Conservation (phyloP, 2,797 vertebrate species). For the Pygocentrus nattereri region DNA sequence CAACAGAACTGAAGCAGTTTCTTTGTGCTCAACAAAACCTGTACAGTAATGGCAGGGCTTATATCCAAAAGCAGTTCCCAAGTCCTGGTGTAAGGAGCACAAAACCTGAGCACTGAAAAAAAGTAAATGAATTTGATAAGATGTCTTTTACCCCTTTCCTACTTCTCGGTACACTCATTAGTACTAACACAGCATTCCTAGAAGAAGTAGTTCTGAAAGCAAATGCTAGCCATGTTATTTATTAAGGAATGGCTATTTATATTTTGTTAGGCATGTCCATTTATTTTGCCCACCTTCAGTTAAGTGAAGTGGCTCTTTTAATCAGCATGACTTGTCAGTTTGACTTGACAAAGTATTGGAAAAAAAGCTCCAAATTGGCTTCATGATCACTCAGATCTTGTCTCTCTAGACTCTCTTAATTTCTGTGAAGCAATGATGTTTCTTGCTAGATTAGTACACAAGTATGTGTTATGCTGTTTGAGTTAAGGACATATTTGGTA, state of each 20-base stretch:
- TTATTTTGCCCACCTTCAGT: not conserved
- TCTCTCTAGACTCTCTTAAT: not conserved
- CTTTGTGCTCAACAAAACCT: no score
- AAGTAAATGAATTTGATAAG: no score
- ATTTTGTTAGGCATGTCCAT: not conserved
- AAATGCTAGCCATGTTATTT: no score
- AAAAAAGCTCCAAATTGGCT: not conserved
- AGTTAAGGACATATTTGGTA: not conserved
- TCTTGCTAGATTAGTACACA: not conserved
- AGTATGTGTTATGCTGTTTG: not conserved
- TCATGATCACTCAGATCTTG: not conserved
- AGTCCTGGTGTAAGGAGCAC: no score
- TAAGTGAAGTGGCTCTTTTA: not conserved
- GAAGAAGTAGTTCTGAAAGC: no score
- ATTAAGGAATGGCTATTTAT: no score
- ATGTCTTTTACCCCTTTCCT: no score
- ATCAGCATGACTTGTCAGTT: not conserved
- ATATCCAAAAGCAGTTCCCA: no score
- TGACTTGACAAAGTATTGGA: not conserved
- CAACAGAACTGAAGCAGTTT: no score
- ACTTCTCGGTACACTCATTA: not conserved
- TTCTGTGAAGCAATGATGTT: not conserved
- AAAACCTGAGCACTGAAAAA: no score
- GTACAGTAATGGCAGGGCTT: no score
- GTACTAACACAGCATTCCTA: not conserved